Conservation (phyloP, 1,140 invertebrate species). For the Caenorhabditis inopinata region DNA sequence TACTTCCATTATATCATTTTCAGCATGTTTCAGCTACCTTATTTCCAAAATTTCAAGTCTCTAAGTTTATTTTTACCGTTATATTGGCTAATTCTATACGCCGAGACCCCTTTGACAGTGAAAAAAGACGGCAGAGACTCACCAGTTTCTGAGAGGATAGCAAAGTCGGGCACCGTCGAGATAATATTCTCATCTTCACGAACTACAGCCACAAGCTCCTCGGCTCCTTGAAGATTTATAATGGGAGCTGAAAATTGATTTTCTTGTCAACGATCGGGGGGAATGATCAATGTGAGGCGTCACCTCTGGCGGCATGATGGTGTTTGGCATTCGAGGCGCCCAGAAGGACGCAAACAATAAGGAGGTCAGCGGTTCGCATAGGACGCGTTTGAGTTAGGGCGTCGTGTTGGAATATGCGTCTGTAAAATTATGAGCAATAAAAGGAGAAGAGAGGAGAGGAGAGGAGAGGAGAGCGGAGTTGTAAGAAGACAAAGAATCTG, state of each 20-base stretch:
- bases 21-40: too few species aligned
- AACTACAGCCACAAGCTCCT: slow-evolving; percentile 59
- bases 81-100: too few species aligned
- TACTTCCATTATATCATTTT: too few species aligned
- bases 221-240: slow-evolving; percentile 61
- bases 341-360: neutral
- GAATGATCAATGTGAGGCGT: neutral
- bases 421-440: neutral
- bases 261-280: neutral
- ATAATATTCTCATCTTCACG: slow-evolving; percentile 60
- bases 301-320: slow-evolving; percentile 3
- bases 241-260: slow-evolving; percentile 52
- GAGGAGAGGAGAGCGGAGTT: neutral
- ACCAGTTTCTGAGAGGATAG: slow-evolving; percentile 61
- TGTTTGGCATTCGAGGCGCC: neutral
- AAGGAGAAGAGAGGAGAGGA: neutral
- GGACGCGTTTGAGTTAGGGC: slow-evolving; percentile 1
- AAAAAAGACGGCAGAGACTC: neutral
- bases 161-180: slow-evolving; percentile 60
- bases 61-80: too few species aligned
- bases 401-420: slow-evolving; percentile 9
- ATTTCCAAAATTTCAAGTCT: too few species aligned
- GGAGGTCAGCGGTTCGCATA: neutral
- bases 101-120: too few species aligned
- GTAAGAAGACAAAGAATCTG: neutral